Percentiles rank a stretch among this genome's conserved stretches.
Evolutionary conservation across 2,797 vertebrate species (phyloP).

Genomic region (Clamator glandarius): DNA sequence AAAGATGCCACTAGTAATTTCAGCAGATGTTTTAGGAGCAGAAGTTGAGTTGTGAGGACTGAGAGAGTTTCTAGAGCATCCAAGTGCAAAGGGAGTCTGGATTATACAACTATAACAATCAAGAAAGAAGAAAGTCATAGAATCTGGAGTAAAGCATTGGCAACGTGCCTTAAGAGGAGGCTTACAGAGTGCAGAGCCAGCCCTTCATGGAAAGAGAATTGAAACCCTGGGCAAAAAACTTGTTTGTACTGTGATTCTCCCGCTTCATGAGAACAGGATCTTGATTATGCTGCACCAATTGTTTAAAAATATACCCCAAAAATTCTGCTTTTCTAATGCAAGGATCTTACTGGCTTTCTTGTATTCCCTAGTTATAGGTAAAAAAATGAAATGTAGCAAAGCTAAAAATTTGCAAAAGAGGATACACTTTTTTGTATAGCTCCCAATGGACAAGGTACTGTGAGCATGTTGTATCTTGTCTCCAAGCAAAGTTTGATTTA

Average conservation of each 20-base stretch:
- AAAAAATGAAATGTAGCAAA: not conserved
- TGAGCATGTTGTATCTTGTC: not conserved
- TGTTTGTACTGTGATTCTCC: not conserved
- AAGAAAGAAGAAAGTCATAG: not conserved
- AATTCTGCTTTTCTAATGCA: not conserved
- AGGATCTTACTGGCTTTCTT: not conserved
- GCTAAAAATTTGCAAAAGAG: not conserved
- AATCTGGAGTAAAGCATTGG: not conserved
- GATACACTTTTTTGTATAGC: not conserved
- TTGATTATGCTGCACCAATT: not conserved
- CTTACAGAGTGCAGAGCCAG: not conserved
- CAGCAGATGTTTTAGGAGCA: not conserved
- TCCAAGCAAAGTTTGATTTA: not conserved
- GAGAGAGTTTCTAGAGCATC: not conserved
- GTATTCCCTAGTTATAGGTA: not conserved
- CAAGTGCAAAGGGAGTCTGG: not conserved
- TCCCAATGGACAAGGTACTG: accelerated
- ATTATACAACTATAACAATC: not conserved
- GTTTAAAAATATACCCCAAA: not conserved
- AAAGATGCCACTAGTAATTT: not conserved
- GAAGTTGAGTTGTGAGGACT: not conserved
- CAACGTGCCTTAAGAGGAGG: not conserved
- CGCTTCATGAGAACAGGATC: not conserved
- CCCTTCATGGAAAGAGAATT: not conserved
- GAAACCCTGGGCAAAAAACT: not conserved